These are phyloP conservation scores for Setipinna tenuifilis DNA, from an alignment of 2,797 vertebrate species.

Conservation along the genomic window DNA sequence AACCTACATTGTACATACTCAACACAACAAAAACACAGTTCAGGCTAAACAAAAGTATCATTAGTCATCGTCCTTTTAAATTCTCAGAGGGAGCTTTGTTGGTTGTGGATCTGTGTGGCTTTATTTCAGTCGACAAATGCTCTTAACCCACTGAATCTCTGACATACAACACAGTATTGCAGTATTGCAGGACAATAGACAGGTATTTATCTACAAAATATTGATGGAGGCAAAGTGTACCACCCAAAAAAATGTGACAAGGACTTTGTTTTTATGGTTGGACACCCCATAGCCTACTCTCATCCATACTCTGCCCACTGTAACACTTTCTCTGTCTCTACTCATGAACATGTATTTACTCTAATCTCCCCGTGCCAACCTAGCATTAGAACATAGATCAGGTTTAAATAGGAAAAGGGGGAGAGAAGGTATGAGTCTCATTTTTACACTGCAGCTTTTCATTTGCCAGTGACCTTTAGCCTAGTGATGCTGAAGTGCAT, in stretches of 20 bases:
- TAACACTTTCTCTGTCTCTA: background rate
- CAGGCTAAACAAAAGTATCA: too few species aligned
- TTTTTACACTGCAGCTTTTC: background rate
- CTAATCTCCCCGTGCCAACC: background rate
- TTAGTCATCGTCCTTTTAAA: too few species aligned
- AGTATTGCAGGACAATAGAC: background rate
- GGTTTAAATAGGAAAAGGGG: background rate
- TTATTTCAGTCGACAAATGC: background rate
- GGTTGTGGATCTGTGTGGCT: too few species aligned
- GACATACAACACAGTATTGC: background rate
- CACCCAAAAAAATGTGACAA: background rate
- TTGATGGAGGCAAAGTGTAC: background rate
- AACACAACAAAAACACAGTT: too few species aligned
- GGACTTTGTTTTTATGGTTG: background rate
- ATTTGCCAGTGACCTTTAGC: background rate
- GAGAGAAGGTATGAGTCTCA: background rate
- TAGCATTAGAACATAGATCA: background rate
- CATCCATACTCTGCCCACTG: background rate
- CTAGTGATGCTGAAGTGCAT: constrained; percentile 9
- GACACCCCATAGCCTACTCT: background rate
- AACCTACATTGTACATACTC: too few species aligned
- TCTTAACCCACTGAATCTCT: constrained; percentile 22
- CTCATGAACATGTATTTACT: background rate
- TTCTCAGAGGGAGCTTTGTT: too few species aligned
- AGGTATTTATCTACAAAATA: background rate